Base-by-base conservation (phyloP, 2,113 vertebrate genomes). In the Zosterops hypoxanthus region DNA sequence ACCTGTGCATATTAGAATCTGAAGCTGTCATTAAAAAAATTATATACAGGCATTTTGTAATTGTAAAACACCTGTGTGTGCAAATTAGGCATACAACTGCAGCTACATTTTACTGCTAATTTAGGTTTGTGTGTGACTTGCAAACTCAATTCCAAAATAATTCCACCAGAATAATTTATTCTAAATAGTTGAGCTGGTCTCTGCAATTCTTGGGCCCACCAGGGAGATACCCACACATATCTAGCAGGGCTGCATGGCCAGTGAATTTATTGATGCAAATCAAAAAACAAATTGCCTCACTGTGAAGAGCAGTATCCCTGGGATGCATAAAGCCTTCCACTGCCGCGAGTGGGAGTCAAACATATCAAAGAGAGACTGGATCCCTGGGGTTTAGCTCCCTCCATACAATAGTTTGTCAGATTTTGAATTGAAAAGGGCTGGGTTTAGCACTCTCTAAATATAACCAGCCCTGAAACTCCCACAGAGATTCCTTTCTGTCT, bases 401-500 rank as follows among this genome's bases (percentile, higher is more conserved):
- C 92, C 72, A 71, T 93, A 96, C 90, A 96, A 96, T 90, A 73
- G 90, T 92, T 75, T 64, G 89, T 88, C 91, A 95, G 55, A 60
- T 89, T 91, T 79, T 90, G 70, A 90, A 91, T 91, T 92, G 85
- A 95, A 92, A 90, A 77, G 91, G 73, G 42, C 25, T 11, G 53
- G 86, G 42, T 90, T 96, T 95, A 92, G 92, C 88, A 89, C 91
- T 92, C 90, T 92, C 91, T 96, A 95, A 95, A 95, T 94, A 91
- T 84, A 92, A 86, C 89, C 94, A 93, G 60, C 60, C 91, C 76
- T 86, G 92, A 96, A 94, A 96, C 94, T 96, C 90, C 94, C 88
- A 86, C 92, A 71, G 95, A 95, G 95, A 96, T 95, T 96, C 95
- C 90, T 94, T 88, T 96, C 93, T 95, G 92, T 88, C 93, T 97